Evolutionary conservation across 2,113 vertebrate genomes (phyloP).

Genomic region (Phrynosoma platyrhinos): DNA sequence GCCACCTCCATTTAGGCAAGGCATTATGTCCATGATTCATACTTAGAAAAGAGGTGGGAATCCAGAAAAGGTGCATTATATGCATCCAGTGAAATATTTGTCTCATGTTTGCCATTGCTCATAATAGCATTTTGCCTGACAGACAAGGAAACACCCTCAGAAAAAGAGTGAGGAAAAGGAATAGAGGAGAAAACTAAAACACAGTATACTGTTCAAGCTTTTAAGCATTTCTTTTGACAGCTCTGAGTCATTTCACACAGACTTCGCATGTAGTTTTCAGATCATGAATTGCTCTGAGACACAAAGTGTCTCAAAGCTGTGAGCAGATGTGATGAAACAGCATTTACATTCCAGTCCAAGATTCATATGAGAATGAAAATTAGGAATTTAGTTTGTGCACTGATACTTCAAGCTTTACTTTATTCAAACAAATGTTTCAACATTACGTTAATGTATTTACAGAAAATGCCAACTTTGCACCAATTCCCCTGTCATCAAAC

Average conservation of each 20-base stretch:
- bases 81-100: not conserved
- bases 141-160: conserved; percentile 12
- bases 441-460: not conserved
- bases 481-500: not conserved
- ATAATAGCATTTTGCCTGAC: not conserved
- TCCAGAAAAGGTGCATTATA: not conserved
- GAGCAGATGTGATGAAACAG: not conserved
- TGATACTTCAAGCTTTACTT: not conserved
- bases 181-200: not conserved
- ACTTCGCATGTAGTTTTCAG: not conserved
- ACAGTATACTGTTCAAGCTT: not conserved
- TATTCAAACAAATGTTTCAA: not conserved
- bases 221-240: conserved; percentile 5
- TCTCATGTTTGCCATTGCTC: not conserved
- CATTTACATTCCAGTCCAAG: conserved; percentile 10
- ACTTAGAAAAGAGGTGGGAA: not conserved
- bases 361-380: not conserved
- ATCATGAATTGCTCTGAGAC: not conserved
- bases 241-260: conserved; percentile 1
- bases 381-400: not conserved
- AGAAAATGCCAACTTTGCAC: not conserved
- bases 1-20: no score
- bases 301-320: not conserved
- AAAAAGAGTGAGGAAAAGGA: not conserved
- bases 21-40: not conserved